Evolutionary conservation across 2,888 invertebrate species (phyloP), one percentile per base, ranked within the genome.

Genomic region (Blastobasis lacticolella): DNA sequence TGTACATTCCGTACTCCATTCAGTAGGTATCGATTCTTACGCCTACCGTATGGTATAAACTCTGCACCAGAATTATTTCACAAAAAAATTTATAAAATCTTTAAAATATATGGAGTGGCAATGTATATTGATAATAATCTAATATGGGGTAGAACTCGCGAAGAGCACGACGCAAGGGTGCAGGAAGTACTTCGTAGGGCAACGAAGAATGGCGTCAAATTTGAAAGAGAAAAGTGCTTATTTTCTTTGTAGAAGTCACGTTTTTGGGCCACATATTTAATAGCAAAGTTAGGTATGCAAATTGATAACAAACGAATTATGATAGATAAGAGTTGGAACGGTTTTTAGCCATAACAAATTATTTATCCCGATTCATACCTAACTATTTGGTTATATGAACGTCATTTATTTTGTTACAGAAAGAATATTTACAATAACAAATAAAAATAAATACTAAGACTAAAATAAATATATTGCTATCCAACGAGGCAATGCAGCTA

Each of bases 261-360:
- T 69, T 62, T 51, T 54, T 67, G 49, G 66, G 65, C 4, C 63
- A 64, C 49, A 48, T 60, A 10, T 62, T 68, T 23, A 23, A 23
- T 23, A 23, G 23, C 23, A 23, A 1, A 23, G 23, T 1, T 23
- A 23, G 23, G 3, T 23, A 2, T 23, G 23, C 23, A 23, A 23
- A 23, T 23, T 23, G 23, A 23, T 23, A 23, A 23, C 23, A 23
- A 23, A 23, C 23, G 23, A 23, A 23, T 23, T 23, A 23, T 3
- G 23, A 23, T 23, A 23, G 23, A 23, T 2, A 23, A 23, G 23
- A 23, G 23, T 23, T 23, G 3, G 23, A 23, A 23, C 23, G 23
- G 23, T 23, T 23, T 23, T 23, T 23, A 23, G 23, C 2, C 23
- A 3, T 3, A 23, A 23, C 23, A 23, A 23, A 23, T 23, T 23